Evolutionary conservation across 2,113 vertebrate genomes (phyloP).

Genomic region (Hippocampus guttulatus): DNA sequence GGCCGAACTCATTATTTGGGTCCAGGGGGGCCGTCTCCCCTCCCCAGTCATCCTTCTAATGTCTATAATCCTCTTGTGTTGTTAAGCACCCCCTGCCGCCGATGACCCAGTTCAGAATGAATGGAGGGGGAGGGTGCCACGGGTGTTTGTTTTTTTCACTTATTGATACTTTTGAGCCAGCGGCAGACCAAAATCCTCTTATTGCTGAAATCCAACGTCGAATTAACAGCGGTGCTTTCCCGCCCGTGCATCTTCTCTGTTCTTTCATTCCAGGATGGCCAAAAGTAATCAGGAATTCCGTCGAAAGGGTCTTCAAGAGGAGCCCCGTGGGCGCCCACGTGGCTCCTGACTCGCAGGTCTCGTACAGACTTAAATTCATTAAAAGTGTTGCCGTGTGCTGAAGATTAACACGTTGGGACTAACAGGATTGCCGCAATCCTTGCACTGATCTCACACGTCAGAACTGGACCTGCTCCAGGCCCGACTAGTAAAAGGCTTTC

Average conservation of each 20-base stretch:
- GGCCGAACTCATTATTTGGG: constrained; percentile 5
- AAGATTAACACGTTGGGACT: constrained; percentile 11
- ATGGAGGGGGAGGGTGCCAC: constrained; percentile 7
- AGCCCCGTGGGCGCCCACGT: not conserved
- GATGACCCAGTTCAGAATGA: constrained; percentile 51
- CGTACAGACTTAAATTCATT: constrained; percentile 4
- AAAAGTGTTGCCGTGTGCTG: not conserved
- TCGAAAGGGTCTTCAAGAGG: not conserved
- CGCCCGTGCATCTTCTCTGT: not conserved
- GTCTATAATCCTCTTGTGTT: constrained; percentile 50
- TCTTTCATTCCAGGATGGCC: not conserved
- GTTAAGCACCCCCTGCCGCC: constrained; percentile 18
- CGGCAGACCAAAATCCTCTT: not conserved
- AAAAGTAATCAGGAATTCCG: not conserved
- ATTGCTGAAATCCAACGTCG: not conserved
- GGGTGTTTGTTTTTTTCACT: constrained; percentile 1
- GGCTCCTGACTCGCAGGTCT: not conserved
- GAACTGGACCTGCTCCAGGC: not conserved
- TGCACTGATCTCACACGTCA: not conserved
- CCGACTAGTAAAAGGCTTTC: not conserved
- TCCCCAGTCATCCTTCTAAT: constrained; percentile 7
- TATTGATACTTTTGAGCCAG: constrained; percentile 7
- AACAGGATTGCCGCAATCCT: constrained; percentile 12
- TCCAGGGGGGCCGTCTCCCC: not conserved
- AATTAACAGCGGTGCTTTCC: not conserved